These are phyloP conservation scores for Agraylea sexmaculata DNA, from an alignment of 1,140 invertebrate genomes.

Conservation along the genomic window DNA sequence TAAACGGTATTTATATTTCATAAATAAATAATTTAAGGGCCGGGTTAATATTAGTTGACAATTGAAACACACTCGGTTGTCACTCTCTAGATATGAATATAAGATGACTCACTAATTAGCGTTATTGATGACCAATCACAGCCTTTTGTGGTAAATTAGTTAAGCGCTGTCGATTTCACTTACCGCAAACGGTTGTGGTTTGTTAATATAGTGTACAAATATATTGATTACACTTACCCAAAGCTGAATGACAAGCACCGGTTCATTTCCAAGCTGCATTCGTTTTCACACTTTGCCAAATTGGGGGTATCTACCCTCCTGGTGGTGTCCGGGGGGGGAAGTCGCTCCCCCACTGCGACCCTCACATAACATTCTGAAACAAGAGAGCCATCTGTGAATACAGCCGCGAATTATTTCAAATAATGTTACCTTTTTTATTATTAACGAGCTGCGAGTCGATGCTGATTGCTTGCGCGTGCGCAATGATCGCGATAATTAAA, in stretches of 20 bases:
- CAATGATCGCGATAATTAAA: no score
- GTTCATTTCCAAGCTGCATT: conserved; percentile 14
- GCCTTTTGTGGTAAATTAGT: conserved; percentile 1
- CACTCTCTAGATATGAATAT: background rate
- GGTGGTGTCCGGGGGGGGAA: conserved; percentile 9
- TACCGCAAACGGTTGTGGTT: background rate
- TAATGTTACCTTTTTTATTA: no score
- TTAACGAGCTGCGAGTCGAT: no score
- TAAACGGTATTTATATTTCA: no score
- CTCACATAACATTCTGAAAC: conserved; percentile 18
- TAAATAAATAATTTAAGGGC: no score
- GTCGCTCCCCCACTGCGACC: conserved; percentile 14
- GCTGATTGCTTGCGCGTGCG: no score
- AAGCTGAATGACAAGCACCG: conserved; percentile 20
- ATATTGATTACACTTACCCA: conserved; percentile 11
- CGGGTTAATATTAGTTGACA: no score
- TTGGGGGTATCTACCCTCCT: conserved; percentile 15
- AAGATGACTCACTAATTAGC: background rate
- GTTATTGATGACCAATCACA: background rate
- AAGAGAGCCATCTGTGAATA: no score
- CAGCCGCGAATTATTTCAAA: no score
- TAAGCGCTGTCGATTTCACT: background rate
- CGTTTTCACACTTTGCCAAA: conserved; percentile 18
- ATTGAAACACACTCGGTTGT: no score
- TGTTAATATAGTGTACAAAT: background rate